Percentiles rank a stretch among this genome's conserved stretches.
Evolutionary conservation across 2,113 vertebrate genomes (phyloP).

Genomic region (Strix aluco): DNA sequence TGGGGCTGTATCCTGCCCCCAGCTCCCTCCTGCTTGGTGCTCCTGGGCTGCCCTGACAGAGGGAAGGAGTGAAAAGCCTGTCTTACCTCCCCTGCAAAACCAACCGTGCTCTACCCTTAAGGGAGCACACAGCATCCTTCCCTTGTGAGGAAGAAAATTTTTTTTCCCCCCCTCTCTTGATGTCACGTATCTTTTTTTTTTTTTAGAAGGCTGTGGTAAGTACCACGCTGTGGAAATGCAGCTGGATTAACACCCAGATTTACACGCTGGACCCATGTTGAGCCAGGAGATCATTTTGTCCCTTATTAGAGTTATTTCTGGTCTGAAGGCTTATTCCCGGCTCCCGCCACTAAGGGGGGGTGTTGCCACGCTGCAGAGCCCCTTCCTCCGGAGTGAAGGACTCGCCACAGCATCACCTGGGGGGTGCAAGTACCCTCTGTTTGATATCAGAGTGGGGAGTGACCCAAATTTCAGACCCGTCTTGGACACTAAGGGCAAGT

Average conservation of each 20-base stretch:
- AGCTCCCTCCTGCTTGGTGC: accelerated
- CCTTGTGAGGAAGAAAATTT: accelerated
- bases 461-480: accelerated
- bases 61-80: background rate
- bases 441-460: accelerated
- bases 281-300: background rate
- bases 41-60: background rate
- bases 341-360: slow-evolving; percentile 26
- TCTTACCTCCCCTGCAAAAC: background rate
- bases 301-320: background rate
- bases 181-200: no score
- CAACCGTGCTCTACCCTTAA: background rate
- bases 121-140: background rate
- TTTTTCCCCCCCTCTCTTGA: background rate
- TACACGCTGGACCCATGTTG: accelerated
- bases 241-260: background rate
- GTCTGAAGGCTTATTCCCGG: background rate
- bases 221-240: accelerated
- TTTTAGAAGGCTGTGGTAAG: background rate
- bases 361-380: slow-evolving; percentile 13
- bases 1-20: accelerated
- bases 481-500: accelerated
- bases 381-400: background rate
- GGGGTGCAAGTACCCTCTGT: background rate
- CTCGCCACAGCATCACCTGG: accelerated